These are phyloP conservation scores for Habropoda laboriosa DNA, from an alignment of 1,140 invertebrate species.

Conservation along the genomic window DNA sequence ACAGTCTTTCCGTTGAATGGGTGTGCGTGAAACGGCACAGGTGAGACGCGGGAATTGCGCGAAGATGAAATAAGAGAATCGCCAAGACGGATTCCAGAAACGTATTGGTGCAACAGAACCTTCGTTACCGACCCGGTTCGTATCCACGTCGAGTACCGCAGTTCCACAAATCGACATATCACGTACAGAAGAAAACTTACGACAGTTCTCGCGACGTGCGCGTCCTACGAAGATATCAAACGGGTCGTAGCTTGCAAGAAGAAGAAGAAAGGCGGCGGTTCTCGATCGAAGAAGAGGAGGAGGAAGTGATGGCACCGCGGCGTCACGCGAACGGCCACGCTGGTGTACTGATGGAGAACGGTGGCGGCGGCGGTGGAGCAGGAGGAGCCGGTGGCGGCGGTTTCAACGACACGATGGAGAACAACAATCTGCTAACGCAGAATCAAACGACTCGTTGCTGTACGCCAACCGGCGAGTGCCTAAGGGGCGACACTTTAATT, in stretches of 20 bases:
- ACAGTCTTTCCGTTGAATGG: conserved; percentile 37
- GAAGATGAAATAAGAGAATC: conserved; percentile 45
- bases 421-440: conserved; percentile 54
- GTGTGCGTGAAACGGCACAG: conserved; percentile 7
- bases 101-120: no score
- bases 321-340: conserved; percentile 76
- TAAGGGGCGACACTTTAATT: conserved; percentile 86
- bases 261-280: neutral
- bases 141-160: no score
- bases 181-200: no score
- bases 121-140: no score
- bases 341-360: conserved; percentile 73
- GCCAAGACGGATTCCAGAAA: no score
- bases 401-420: conserved; percentile 75
- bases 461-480: conserved; percentile 90
- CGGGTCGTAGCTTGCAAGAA: neutral
- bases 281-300: no score
- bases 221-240: no score
- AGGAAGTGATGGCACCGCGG: conserved; percentile 76
- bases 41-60: conserved; percentile 26
- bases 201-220: no score
- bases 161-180: no score
- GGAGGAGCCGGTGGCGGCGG: conserved; percentile 72
- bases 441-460: conserved; percentile 86
- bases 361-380: no score